A percentile compares a stretch with the other conserved stretches of the same genome.
These are phyloP conservation scores for Gorsachius goisagi DNA, from an alignment of 2,113 vertebrate species.

Conservation along the genomic window DNA sequence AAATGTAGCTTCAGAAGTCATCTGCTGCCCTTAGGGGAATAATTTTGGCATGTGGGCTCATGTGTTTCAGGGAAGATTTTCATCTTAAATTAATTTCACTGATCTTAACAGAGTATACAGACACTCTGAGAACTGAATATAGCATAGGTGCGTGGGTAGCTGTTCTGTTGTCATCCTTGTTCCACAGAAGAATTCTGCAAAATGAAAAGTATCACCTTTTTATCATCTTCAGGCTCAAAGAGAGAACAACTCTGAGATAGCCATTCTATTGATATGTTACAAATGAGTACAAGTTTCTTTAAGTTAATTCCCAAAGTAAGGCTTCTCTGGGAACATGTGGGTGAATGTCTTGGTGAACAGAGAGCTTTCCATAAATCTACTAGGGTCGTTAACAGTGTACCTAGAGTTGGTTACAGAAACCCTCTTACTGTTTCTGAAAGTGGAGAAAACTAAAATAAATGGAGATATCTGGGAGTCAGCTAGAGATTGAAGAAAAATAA, in stretches of 20 bases:
- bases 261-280: background rate
- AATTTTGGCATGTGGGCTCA: background rate
- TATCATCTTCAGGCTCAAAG: background rate
- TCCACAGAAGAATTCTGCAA: background rate
- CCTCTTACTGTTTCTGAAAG: background rate
- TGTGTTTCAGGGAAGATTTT: background rate
- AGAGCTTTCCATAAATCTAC: background rate
- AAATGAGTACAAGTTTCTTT: background rate
- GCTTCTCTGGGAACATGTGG: background rate
- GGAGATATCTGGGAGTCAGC: background rate
- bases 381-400: background rate
- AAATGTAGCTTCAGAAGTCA: background rate
- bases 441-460: background rate
- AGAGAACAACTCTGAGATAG: background rate
- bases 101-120: background rate
- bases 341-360: background rate
- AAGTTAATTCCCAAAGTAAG: background rate
- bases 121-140: background rate
- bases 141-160: background rate
- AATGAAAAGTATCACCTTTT: background rate
- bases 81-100: background rate
- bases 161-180: background rate
- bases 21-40: background rate
- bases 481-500: background rate
- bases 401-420: background rate